Evolutionary conservation across 2,888 invertebrate genomes (phyloP), one percentile per base, ranked within the genome.

Genomic region (Calameuta pallipes): DNA sequence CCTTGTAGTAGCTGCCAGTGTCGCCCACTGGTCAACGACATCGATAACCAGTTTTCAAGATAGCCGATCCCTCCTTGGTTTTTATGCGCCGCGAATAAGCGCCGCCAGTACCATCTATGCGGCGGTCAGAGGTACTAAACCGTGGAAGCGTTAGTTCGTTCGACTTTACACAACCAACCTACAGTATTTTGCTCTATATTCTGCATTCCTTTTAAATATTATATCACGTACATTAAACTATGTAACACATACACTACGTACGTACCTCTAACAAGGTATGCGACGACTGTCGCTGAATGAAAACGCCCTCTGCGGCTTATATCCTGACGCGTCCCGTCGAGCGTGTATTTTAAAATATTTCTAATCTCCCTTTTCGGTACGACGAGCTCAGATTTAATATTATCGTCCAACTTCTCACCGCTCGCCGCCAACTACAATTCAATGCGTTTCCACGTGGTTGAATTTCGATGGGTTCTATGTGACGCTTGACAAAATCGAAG

Each of bases 401-500:
- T 79, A 76, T 71, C 76, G 73, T 36, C 12, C 33, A 34, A 34
- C 69, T 35, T 15, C 30, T 71, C 34, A 33, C 73, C n/a, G 76
- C 41, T 30, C 37, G 56, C 23, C 56, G 56, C 9, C 9, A 13
- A 30, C 56, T 23, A 23, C 56, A 56, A 56, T 56, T 23, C 36
- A 82, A 83, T 82, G 56, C 23, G 68, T 77, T 81, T 79, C 79
- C 82, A 73, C 78, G 34, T 76, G 82, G 78, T 56, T 79, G 79
- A 76, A 76, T 69, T 77, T 33, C 70, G 73, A 77, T 81, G 73
- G 70, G 69, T 78, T 77, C 80, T 81, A 78, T 77, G 35, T 68
- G 79, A 87, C 81, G 86, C 85, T 78, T 75, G 81, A 80, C 74
- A 73, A 82, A 82, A 87, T 87, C 83, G 83, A 82, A 85, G 85